Evolutionary conservation across 1,140 invertebrate genomes (phyloP).

Genomic region (Psilanteris sp.): DNA sequence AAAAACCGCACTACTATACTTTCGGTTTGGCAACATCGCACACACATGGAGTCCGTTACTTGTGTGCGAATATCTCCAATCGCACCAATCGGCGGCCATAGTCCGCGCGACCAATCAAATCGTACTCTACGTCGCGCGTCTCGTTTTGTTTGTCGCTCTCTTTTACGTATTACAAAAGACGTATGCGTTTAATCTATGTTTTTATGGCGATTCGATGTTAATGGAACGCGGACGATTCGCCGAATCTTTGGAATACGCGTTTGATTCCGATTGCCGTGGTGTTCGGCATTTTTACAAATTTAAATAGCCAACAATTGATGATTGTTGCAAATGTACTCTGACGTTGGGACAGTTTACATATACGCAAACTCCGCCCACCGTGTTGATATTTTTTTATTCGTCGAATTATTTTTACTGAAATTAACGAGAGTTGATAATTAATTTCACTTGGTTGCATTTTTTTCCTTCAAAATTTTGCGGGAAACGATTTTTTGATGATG

Average conservation of each 20-base stretch:
- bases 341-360: conserved; percentile 15
- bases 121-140: conserved; percentile 18
- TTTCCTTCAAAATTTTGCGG: no score
- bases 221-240: no score
- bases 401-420: no score
- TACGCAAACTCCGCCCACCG: conserved; percentile 28
- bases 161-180: conserved; percentile 9
- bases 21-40: conserved; percentile 15
- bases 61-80: background rate
- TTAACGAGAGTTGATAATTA: no score
- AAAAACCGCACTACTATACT: background rate
- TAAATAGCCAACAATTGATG: no score
- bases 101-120: conserved; percentile 24
- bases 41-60: background rate
- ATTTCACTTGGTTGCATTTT: no score
- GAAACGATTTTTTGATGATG: background rate
- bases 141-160: conserved; percentile 26
- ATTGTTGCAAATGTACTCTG: conserved; percentile 3
- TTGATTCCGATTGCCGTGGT: no score
- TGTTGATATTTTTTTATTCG: conserved; percentile 9
- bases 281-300: no score
- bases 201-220: no score
- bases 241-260: no score
- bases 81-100: conserved; percentile 10
- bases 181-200: no score